Conservation (phyloP, 2,113 vertebrate genomes). For the Perca fluviatilis region DNA sequence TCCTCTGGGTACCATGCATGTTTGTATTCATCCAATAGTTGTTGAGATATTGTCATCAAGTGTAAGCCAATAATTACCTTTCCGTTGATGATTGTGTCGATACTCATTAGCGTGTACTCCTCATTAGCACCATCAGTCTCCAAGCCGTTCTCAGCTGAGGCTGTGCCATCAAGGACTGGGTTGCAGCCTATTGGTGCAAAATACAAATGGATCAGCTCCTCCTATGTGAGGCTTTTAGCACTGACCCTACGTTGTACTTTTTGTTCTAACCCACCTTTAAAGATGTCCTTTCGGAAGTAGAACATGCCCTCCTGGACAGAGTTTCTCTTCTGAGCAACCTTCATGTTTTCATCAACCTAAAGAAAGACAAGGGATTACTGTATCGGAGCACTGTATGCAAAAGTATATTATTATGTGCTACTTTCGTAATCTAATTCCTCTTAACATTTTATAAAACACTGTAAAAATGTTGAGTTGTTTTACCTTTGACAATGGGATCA, state of each 20-base stretch:
- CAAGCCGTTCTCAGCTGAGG: slow-evolving; percentile 85
- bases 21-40: not conserved
- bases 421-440: not conserved
- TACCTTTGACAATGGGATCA: slow-evolving; percentile 98
- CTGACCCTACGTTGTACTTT: not conserved
- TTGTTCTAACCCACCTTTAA: slow-evolving; percentile 87
- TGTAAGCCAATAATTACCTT: slow-evolving; percentile 84
- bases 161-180: slow-evolving; percentile 87
- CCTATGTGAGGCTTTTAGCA: not conserved
- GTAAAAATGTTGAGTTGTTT: not conserved
- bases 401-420: not conserved
- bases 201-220: not conserved
- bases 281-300: slow-evolving; percentile 98
- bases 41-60: not conserved
- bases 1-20: not conserved
- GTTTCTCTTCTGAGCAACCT: slow-evolving; percentile 94
- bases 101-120: slow-evolving; percentile 94
- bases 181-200: slow-evolving; percentile 87
- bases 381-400: not conserved
- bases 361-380: not conserved
- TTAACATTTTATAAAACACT: not conserved
- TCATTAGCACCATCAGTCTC: slow-evolving; percentile 81
- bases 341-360: slow-evolving; percentile 99
- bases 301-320: slow-evolving; percentile 93
- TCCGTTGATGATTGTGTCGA: slow-evolving; percentile 99